phyloP scores from a whole-genome alignment of 1,140 invertebrate genomes.

The Magallana angulata region DNA sequence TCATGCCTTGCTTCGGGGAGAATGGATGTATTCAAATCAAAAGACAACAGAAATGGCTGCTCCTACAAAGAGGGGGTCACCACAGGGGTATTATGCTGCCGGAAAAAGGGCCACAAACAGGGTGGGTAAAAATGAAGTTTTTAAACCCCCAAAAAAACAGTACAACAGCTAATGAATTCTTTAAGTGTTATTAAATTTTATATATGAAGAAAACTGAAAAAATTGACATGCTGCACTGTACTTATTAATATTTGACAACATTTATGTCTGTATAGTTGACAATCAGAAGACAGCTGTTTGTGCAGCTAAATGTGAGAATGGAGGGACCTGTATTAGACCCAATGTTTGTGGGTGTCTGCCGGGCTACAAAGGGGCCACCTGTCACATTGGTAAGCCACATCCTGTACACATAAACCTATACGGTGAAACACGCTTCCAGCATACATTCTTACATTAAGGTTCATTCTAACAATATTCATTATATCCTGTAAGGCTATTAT shows the following conservation, averaged over 20 bases:
- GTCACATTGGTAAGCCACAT: slow-evolving; percentile 73
- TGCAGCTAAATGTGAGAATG: slow-evolving; percentile 71
- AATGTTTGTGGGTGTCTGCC: slow-evolving; percentile 73
- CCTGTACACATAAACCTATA: background rate
- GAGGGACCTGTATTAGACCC: slow-evolving; percentile 71
- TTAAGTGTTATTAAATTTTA: no score
- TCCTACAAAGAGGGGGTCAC: slow-evolving; percentile 70
- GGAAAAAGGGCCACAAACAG: slow-evolving; percentile 53
- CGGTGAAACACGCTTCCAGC: no score
- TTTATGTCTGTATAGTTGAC: slow-evolving; percentile 2
- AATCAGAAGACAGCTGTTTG: slow-evolving; percentile 57
- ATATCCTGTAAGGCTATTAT: no score
- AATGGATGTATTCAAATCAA: slow-evolving; percentile 71
- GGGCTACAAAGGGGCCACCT: slow-evolving; percentile 76
- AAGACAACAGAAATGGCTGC: slow-evolving; percentile 62
- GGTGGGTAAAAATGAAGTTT: background rate
- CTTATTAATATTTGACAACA: background rate
- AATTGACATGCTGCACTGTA: background rate
- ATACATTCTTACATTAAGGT: no score
- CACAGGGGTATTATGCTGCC: slow-evolving; percentile 76
- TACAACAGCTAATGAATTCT: no score
- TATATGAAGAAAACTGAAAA: no score
- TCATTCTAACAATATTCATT: no score
- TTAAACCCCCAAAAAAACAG: no score
- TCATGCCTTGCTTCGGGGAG: slow-evolving; percentile 73